These are phyloP conservation scores for Aplidium turbinatum DNA, from an alignment of 23 tunicate species.

Conservation along the genomic window DNA sequence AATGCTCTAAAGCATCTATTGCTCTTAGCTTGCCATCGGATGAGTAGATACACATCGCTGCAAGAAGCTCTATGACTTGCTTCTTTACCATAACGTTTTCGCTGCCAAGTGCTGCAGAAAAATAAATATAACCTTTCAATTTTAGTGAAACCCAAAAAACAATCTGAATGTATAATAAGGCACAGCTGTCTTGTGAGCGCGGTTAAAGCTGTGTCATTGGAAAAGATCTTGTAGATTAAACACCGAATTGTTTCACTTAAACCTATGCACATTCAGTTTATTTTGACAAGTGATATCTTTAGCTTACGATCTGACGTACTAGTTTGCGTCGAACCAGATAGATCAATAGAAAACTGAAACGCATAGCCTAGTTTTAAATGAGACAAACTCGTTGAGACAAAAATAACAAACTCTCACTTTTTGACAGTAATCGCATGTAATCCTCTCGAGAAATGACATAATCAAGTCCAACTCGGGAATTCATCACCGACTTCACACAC, in stretches of 20 bases:
- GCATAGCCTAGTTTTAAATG: too few species aligned
- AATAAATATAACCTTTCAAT: background rate
- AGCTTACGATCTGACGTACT: too few species aligned
- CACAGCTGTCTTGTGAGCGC: too few species aligned
- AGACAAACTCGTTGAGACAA: background rate
- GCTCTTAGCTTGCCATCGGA: conserved; percentile 67
- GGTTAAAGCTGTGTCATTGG: too few species aligned
- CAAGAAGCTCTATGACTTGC: conserved; percentile 93
- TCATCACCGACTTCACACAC: conserved; percentile 94
- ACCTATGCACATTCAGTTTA: too few species aligned
- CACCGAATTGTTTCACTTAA: too few species aligned
- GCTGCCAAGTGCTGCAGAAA: conserved; percentile 66
- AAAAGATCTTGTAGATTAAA: too few species aligned
- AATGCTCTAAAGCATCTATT: conserved; percentile 87
- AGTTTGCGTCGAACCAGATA: too few species aligned
- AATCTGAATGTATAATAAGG: too few species aligned
- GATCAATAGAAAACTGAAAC: too few species aligned
- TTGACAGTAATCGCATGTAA: conserved; percentile 74
- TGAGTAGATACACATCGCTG: conserved; percentile 92
- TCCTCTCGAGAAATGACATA: conserved; percentile 78
- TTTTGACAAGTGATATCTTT: too few species aligned
- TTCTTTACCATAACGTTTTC: conserved; percentile 93
- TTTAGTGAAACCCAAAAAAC: too few species aligned
- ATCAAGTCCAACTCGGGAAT: conserved; percentile 86
- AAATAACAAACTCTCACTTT: conserved; percentile 28